Base-by-base conservation (phyloP, 2,797 vertebrate genomes). In the Intellagama lesueurii region DNA sequence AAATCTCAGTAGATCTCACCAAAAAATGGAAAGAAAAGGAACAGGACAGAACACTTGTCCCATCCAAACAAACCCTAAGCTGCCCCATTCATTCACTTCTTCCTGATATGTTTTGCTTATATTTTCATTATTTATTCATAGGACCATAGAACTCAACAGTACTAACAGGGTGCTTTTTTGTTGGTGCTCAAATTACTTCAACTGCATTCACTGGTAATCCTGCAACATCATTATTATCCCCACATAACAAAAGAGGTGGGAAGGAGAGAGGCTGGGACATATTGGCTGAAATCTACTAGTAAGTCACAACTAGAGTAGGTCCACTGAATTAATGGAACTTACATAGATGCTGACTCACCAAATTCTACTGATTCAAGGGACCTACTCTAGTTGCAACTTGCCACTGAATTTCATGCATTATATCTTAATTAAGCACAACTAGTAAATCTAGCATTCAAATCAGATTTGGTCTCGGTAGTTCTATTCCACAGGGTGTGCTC, bases 91-190 rank as follows among this genome's bases (percentile, higher is more conserved):
- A 6, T 44, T 44, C 16, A 44, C 11, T 49, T 69, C 32, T 86
- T 78, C 60, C 30, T 68, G 60, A 79, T 32, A 32, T 79, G 47
- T 26, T 49, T 86, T 79, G 40, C 64, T 66, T 86, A 11, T 3
- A 86, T 83, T 68, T 64, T 80, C 78, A 87, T 80, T 79, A 9
- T 80, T 70, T 14, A 19, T 80, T 70, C 28, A 40, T 70, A 28
- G 32, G 32, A 56, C 40, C 66, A 70, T 19, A 70, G n/a, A 80
- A 70, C 17, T 40, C 24, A 70, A 32, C 28, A 12, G 70, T 35
- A 60, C 32, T 73, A 73, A 81, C 2, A 22, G n/a, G 47, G 7
- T 56, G 26, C 17, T 28, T 73, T n/a, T 75, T 64, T 52, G 52
- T 47, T 30, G 17, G 22, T 24, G 22, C 3, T 47, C 35, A 88